These are phyloP conservation scores for Pagrus major DNA, from an alignment of 2,113 vertebrate genomes.

Conservation along the genomic window DNA sequence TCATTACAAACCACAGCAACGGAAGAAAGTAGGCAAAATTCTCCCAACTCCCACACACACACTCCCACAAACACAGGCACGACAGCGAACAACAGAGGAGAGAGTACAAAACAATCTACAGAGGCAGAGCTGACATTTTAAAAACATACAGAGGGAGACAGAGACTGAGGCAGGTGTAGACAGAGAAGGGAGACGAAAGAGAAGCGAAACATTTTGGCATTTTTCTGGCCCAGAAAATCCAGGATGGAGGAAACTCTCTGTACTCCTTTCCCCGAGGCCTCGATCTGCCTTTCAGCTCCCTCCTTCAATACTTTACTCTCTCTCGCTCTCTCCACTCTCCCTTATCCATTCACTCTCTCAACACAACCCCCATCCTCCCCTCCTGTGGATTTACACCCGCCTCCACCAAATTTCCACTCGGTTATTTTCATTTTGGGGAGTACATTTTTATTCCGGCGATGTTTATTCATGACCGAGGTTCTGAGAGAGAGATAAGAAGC, in stretches of 20 bases:
- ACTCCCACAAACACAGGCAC: conserved; percentile 4
- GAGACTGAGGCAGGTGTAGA: conserved; percentile 11
- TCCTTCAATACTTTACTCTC: conserved; percentile 11
- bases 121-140: conserved; percentile 40
- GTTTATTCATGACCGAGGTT: conserved; percentile 78
- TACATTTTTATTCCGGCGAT: conserved; percentile 57
- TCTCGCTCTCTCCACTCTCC: neutral
- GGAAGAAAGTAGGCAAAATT: conserved; percentile 25
- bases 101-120: conserved; percentile 46
- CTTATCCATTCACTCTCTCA: conserved; percentile 59
- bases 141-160: conserved; percentile 29
- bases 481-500: conserved; percentile 72
- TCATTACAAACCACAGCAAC: conserved; percentile 46
- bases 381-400: conserved; percentile 55
- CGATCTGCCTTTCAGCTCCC: conserved; percentile 54
- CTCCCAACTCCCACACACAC: conserved; percentile 26
- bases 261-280: conserved; percentile 34
- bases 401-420: conserved; percentile 63
- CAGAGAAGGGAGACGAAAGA: neutral
- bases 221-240: conserved; percentile 52
- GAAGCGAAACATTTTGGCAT: conserved; percentile 30
- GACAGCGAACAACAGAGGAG: conserved; percentile 3
- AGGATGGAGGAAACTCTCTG: conserved; percentile 49
- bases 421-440: conserved; percentile 69
- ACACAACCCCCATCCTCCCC: conserved; percentile 13